Percentiles rank a stretch among this genome's conserved stretches.
These are phyloP conservation scores for Thamnophis elegans DNA, from an alignment of 2,797 vertebrate genomes.

Conservation along the genomic window DNA sequence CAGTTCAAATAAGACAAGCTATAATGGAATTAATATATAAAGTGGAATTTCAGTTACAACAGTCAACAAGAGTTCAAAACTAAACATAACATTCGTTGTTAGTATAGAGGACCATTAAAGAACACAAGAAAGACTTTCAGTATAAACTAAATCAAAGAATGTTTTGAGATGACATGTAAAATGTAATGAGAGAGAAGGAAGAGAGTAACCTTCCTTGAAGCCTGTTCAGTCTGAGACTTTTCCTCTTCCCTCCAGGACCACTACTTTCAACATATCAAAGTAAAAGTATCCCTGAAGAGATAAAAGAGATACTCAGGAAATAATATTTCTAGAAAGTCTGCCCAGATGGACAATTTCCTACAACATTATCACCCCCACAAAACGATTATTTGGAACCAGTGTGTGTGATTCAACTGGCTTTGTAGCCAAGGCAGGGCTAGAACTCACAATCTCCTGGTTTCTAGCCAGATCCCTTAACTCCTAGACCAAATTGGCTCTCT, in stretches of 20 bases:
- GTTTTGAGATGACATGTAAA: not conserved
- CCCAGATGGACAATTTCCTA: not conserved
- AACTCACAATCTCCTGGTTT: not conserved
- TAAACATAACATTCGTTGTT: not conserved
- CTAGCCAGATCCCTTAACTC: not conserved
- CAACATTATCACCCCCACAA: not conserved
- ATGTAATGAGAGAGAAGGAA: not conserved
- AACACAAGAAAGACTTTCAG: not conserved
- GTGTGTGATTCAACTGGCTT: not conserved
- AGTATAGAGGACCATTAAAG: not conserved
- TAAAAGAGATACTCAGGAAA: not conserved
- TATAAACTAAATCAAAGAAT: not conserved
- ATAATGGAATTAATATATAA: not conserved
- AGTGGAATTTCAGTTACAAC: not conserved
- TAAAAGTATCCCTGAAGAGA: not conserved
- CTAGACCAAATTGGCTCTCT: not conserved
- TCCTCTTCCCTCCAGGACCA: not conserved
- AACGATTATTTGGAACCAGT: no score
- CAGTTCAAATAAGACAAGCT: not conserved
- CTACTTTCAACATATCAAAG: not conserved
- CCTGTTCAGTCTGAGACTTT: not conserved
- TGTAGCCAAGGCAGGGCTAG: not conserved
- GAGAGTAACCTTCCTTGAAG: not conserved
- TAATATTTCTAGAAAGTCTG: not conserved
- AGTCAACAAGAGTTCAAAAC: not conserved